These are phyloP conservation scores for Nymphalis polychloros DNA, from an alignment of 2,888 invertebrate species.

Conservation along the genomic window DNA sequence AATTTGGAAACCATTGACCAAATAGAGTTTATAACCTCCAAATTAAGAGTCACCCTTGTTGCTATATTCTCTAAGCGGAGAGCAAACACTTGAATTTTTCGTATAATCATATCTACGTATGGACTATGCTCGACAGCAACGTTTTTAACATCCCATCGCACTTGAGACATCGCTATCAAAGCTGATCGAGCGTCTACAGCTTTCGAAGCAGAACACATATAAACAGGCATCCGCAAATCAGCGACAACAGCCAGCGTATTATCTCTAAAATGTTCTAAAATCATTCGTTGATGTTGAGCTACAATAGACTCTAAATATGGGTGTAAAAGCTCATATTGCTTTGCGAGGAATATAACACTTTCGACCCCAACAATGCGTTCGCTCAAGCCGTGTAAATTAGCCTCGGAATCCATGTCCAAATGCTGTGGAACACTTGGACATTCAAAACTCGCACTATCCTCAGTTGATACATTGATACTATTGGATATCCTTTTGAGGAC, in stretches of 20 bases:
- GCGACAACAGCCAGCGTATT: slow-evolving; percentile 87
- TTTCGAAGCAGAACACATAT: slow-evolving; percentile 91
- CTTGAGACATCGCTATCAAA: slow-evolving; percentile 92
- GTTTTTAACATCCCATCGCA: slow-evolving; percentile 97
- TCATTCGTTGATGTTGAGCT: slow-evolving; percentile 85
- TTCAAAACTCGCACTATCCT: slow-evolving; percentile 50
- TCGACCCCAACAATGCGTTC: slow-evolving; percentile 96
- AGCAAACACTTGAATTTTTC: slow-evolving; percentile 89
- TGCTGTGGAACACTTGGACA: slow-evolving; percentile 60
- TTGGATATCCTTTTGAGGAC: slow-evolving; percentile 90
- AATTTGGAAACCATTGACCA: slow-evolving; percentile 95
- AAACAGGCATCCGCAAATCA: slow-evolving; percentile 92
- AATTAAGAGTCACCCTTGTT: slow-evolving; percentile 86
- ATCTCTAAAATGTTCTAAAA: slow-evolving; percentile 86
- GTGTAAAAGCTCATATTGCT: slow-evolving; percentile 92
- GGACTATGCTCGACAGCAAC: slow-evolving; percentile 96
- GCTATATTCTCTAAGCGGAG: slow-evolving; percentile 88
- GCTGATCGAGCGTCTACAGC: slow-evolving; percentile 89
- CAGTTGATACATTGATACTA: slow-evolving; percentile 76
- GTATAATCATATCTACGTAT: slow-evolving; percentile 90
- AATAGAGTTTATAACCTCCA: slow-evolving; percentile 85
- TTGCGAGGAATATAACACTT: slow-evolving; percentile 93
- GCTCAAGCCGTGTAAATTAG: slow-evolving; percentile 89
- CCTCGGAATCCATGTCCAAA: slow-evolving; percentile 74
- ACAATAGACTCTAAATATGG: slow-evolving; percentile 93